Conservation (phyloP, 2,888 invertebrate genomes). For the Callinectes sapidus region DNA sequence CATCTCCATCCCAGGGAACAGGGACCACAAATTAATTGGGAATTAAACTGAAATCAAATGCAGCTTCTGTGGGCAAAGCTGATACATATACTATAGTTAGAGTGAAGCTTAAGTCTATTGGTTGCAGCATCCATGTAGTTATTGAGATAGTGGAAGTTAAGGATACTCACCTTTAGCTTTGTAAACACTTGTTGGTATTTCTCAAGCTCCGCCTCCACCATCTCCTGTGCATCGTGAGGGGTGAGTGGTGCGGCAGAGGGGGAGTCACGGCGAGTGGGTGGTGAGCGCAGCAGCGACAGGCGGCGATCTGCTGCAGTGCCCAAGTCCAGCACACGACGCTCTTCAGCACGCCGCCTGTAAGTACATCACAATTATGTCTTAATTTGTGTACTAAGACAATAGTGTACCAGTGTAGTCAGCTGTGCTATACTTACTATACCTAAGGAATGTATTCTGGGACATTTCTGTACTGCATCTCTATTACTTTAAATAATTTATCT, state of each 20-base stretch:
- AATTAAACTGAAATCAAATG: too few species aligned
- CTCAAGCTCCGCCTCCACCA: slow-evolving; percentile 66
- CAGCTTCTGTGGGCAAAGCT: too few species aligned
- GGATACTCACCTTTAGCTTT: slow-evolving; percentile 61
- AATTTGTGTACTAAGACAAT: neutral
- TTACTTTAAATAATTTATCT: too few species aligned
- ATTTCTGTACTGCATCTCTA: too few species aligned
- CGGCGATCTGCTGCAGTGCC: slow-evolving; percentile 58
- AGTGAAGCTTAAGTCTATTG: too few species aligned
- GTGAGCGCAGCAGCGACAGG: slow-evolving; percentile 61
- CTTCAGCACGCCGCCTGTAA: slow-evolving; percentile 59
- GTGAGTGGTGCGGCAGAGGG: slow-evolving; percentile 50
- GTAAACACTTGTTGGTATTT: slow-evolving; percentile 66
- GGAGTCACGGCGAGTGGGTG: slow-evolving; percentile 67
- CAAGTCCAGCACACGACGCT: slow-evolving; percentile 50
- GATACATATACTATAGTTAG: too few species aligned
- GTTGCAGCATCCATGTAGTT: too few species aligned
- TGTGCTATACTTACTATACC: too few species aligned
- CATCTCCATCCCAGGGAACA: too few species aligned
- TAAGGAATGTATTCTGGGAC: too few species aligned
- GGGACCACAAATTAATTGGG: too few species aligned
- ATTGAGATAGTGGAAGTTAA: neutral
- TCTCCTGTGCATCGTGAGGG: slow-evolving; percentile 50
- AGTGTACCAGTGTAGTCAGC: too few species aligned
- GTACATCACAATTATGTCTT: neutral